Conservation (phyloP, 30 jellyfish, hydroid and myxozoan species). For the Clytia hemisphaerica region DNA sequence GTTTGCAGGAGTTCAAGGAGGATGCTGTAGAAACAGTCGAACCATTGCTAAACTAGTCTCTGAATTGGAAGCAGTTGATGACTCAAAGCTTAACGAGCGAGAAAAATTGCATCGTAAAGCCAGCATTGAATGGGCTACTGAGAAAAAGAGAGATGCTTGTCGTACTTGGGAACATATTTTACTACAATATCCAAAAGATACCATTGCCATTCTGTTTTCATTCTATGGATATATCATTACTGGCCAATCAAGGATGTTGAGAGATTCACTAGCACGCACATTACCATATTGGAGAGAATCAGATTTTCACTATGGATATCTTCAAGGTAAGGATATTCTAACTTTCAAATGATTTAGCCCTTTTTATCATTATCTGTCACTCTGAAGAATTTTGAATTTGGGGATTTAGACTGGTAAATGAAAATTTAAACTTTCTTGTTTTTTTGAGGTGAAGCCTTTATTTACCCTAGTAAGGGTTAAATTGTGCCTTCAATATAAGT, state of each 20-base stretch:
- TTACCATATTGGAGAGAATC: constrained; percentile 9
- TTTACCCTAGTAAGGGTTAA: too few relatives aligned
- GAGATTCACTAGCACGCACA: constrained; percentile 23
- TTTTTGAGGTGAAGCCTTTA: too few relatives aligned
- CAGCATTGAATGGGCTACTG: constrained; percentile 18
- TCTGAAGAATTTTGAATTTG: too few relatives aligned
- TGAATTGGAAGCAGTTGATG: neutral
- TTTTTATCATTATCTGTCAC: too few relatives aligned
- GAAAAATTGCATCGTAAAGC: constrained; percentile 17
- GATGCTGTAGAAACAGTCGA: too few relatives aligned
- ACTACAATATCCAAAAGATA: constrained; percentile 9
- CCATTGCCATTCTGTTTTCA: constrained; percentile 3
- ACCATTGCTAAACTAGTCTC: too few relatives aligned
- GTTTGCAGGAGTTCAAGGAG: too few relatives aligned
- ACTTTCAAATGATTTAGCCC: too few relatives aligned
- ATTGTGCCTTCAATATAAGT: too few relatives aligned
- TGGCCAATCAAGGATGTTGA: constrained; percentile 14
- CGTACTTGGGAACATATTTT: constrained; percentile 22
- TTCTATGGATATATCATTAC: neutral
- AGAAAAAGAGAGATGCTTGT: neutral
- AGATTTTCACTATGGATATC: constrained; percentile 19
- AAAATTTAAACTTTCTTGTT: too few relatives aligned
- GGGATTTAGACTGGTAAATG: too few relatives aligned
- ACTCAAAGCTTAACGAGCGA: neutral
- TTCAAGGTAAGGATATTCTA: too few relatives aligned